phyloP scores from a whole-genome alignment of 2,797 vertebrate genomes.

The Miichthys miiuy region DNA sequence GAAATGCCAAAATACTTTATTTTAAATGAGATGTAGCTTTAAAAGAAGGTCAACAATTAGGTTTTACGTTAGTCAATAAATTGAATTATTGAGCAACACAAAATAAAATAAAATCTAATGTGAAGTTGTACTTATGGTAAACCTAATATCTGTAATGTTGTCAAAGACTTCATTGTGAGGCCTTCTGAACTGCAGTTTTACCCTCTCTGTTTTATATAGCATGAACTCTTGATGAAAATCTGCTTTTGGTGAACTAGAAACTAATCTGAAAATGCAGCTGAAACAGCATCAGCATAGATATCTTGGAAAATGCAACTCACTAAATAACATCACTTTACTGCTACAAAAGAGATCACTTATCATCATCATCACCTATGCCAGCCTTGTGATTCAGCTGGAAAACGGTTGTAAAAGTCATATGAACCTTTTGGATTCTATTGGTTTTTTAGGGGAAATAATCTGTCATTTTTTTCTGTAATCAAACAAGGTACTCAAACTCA shows the following conservation, averaged over 20 bases:
- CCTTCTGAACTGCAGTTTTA: constrained; percentile 27
- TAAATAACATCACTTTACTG: constrained; percentile 12
- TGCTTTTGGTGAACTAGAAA: constrained; percentile 43
- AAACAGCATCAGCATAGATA: constrained; percentile 22
- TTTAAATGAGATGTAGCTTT: too few relatives aligned
- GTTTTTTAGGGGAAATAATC: neutral
- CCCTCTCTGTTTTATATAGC: constrained; percentile 41
- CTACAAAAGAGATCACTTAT: neutral
- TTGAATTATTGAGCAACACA: too few relatives aligned
- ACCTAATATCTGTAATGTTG: neutral
- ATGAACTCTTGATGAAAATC: constrained; percentile 43
- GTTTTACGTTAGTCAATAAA: too few relatives aligned
- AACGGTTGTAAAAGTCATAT: neutral
- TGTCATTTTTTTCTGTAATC: neutral
- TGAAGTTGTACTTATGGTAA: neutral
- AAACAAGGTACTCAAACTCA: neutral
- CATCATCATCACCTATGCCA: neutral
- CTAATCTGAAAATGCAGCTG: constrained; percentile 33
- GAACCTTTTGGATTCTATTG: neutral
- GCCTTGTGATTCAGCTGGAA: neutral
- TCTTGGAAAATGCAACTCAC: constrained; percentile 16
- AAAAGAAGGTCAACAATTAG: too few relatives aligned
- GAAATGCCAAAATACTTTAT: too few relatives aligned
- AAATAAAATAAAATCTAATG: neutral
- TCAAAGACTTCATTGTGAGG: constrained; percentile 28